These are phyloP conservation scores for Myotis vivesi DNA, from an alignment of 2,797 vertebrate genomes.

Conservation along the genomic window DNA sequence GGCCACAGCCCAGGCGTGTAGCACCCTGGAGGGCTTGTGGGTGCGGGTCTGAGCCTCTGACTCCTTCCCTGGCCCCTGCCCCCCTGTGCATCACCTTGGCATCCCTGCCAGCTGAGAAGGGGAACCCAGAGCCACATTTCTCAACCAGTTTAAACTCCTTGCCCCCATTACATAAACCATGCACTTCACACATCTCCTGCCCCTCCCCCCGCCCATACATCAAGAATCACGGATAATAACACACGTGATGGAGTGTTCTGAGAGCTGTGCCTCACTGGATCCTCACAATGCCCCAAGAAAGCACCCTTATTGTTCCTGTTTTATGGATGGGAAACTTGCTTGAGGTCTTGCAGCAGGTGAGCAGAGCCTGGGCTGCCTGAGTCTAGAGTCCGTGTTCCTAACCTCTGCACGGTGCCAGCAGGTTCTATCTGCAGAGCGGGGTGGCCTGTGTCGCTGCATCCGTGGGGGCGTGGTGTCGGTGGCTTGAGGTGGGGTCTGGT, in stretches of 20 bases:
- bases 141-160: not conserved
- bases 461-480: not conserved
- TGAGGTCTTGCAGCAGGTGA: not conserved
- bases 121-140: not conserved
- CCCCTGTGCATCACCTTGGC: not conserved
- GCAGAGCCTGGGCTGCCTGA: not conserved
- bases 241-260: not conserved
- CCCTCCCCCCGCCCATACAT: not conserved
- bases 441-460: not conserved
- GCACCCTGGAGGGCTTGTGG: not conserved
- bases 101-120: not conserved
- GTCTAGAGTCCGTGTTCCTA: not conserved
- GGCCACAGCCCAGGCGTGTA: not conserved
- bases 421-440: not conserved
- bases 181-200: not conserved
- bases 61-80: not conserved
- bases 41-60: not conserved
- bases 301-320: not conserved
- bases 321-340: not conserved
- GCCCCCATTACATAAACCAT: fast-evolving
- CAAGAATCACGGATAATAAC: not conserved
- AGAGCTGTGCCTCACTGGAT: not conserved
- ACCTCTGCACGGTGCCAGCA: fast-evolving
- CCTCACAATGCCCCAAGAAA: not conserved
- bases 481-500: not conserved